Evolutionary conservation across 2,888 invertebrate genomes (phyloP).

Genomic region (Leptinotarsa juncta): DNA sequence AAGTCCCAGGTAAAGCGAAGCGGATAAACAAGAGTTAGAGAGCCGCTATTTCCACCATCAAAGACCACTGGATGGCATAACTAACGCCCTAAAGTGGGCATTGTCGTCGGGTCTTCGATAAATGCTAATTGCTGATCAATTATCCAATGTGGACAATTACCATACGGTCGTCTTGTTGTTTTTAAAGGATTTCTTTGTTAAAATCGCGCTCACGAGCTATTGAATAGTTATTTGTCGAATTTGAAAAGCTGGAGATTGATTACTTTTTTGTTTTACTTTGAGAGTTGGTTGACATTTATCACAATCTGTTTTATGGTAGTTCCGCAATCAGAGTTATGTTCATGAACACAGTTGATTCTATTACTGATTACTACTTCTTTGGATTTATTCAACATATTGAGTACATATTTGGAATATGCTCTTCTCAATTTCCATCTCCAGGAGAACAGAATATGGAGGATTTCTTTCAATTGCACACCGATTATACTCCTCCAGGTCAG

Average conservation of each 20-base stretch:
- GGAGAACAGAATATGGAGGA: no score
- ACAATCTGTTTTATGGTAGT: not conserved
- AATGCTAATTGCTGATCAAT: constrained; percentile 56
- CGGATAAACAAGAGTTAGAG: constrained; percentile 19
- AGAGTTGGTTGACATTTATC: no score
- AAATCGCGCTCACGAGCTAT: not conserved
- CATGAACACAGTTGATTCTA: no score
- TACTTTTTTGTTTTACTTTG: not conserved
- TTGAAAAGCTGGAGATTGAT: not conserved
- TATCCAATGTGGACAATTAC: constrained; percentile 26
- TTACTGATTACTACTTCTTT: no score
- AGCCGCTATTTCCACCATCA: constrained; percentile 22
- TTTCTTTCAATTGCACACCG: no score
- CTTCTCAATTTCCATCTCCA: no score
- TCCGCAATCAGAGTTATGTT: not conserved
- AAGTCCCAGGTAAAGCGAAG: constrained; percentile 17
- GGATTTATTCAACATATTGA: no score
- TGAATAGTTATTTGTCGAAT: not conserved
- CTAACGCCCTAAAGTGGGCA: constrained; percentile 39
- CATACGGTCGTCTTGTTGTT: constrained; percentile 29
- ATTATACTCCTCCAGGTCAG: no score
- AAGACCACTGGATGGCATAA: constrained; percentile 20
- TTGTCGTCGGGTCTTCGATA: constrained; percentile 52
- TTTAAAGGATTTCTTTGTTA: not conserved
- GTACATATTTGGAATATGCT: no score